Base-by-base conservation (phyloP, 2,888 invertebrate genomes). In the Mythimna ferrago region DNA sequence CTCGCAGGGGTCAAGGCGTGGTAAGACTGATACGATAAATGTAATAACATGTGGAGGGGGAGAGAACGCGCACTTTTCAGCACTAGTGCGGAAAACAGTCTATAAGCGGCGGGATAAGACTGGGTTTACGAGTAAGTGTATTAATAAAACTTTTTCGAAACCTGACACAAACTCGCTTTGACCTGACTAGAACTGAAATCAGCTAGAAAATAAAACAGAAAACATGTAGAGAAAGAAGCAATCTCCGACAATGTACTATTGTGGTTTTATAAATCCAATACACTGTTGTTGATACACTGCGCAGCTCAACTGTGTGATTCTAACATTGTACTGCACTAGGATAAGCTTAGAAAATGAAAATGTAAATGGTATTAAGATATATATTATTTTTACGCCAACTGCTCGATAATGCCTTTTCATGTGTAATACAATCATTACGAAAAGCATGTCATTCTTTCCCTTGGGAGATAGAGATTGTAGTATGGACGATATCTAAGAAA, bases 251-350 rank as follows among this genome's bases (percentile, higher is more conserved):
- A 48, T 65, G 75, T 71, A 57, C 56, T 72, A 57, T 75, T 74
- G 78, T 60, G 63, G 80, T 73, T 67, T 72, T 48, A 76, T 78
- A 83, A 83, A 83, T 76, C 81, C 76, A 81, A 78, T 74, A 78
- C 76, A 76, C 21, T 82, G 78, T 80, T 66, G 66, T 54, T 64
- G 41, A 64, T 64, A 41, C 57, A 66, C 21, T 60, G 57, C 54
- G 35, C 51, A 64, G 61, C 54, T 57, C 26, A 11, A 19, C 54
- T 65, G 48, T 48, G 38, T 54, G 16, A 11, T 38, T 19, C 44
- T 54, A 11, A 57, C 53, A 71, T 73, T 48, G 41, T 48, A 7
- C 14, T 11, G 44, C 32, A 48, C 57, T 78, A 16, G 44, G n/a
- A 65, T 65, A 10, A 65, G 44, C 26, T 58, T 26, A n/a, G 16